Conservation (phyloP, 92 coral and sea anemone genomes). For the Paragorgia papillata region DNA sequence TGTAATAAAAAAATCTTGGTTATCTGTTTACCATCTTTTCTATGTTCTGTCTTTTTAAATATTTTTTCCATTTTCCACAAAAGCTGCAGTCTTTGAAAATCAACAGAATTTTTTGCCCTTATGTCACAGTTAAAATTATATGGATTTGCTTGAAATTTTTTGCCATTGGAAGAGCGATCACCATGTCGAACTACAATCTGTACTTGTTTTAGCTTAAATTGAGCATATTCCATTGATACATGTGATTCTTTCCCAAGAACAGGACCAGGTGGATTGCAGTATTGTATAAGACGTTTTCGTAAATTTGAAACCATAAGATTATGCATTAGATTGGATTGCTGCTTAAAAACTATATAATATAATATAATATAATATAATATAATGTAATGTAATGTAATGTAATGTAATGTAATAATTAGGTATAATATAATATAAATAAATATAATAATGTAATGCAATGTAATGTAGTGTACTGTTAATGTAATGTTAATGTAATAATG, state of each 20-base stretch:
- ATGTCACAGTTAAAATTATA: constrained; percentile 65
- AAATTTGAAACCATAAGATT: neutral
- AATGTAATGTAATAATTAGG: no score
- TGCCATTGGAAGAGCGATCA: constrained; percentile 69
- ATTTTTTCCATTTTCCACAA: constrained; percentile 41
- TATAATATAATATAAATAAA: no score
- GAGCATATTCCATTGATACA: constrained; percentile 33
- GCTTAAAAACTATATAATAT: neutral
- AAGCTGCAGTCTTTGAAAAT: constrained; percentile 58
- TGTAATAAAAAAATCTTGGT: constrained; percentile 36
- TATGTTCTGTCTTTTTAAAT: constrained; percentile 27
- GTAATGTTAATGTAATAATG: no score
- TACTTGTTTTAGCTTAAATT: constrained; percentile 65
- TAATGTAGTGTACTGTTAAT: no score
- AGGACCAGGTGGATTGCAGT: constrained; percentile 80
- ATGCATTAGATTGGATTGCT: neutral
- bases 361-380: no score
- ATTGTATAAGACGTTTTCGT: constrained; percentile 28
- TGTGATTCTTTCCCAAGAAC: constrained; percentile 67
- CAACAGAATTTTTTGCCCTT: constrained; percentile 34
- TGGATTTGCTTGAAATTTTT: constrained; percentile 44
- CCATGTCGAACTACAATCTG: constrained; percentile 89
- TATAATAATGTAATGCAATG: no score
- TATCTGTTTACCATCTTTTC: constrained; percentile 32
- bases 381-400: no score